Conservation (phyloP, 2,113 vertebrate species). For the Semicossyphus pulcher region DNA sequence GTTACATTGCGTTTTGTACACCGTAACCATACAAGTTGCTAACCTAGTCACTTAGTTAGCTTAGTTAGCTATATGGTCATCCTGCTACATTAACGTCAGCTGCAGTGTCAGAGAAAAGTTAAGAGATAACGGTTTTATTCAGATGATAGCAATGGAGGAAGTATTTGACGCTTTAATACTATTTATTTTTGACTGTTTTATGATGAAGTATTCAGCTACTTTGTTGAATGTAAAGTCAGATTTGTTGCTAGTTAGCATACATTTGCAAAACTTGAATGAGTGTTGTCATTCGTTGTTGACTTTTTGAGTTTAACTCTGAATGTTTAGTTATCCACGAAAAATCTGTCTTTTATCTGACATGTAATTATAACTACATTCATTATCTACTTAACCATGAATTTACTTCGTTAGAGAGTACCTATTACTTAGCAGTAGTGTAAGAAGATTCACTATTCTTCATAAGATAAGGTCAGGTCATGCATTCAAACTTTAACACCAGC, state of each 20-base stretch:
- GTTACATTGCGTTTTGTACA: not conserved
- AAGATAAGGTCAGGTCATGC: too few species aligned
- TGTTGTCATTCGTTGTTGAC: constrained; percentile 1
- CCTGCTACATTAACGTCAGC: constrained; percentile 21
- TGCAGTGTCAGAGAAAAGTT: not conserved
- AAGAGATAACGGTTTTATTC: not conserved
- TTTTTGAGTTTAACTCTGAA: not conserved
- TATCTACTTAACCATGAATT: too few species aligned
- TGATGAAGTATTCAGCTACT: too few species aligned
- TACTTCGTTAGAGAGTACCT: too few species aligned
- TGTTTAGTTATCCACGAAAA: not conserved
- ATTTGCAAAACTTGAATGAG: not conserved
- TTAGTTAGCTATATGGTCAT: constrained; percentile 29
- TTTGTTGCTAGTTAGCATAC: too few species aligned
- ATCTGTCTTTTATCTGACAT: too few species aligned
- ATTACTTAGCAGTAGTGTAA: too few species aligned
- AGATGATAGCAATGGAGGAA: rapidly evolving
- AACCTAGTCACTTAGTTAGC: not conserved
- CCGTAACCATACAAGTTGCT: not conserved
- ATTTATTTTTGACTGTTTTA: not conserved
- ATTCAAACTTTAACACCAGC: too few species aligned
- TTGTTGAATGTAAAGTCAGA: too few species aligned
- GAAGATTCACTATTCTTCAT: too few species aligned
- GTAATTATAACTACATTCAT: too few species aligned
- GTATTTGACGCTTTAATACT: rapidly evolving